These are phyloP conservation scores for Nesoenas mayeri DNA, from an alignment of 2,113 vertebrate genomes.

Conservation along the genomic window DNA sequence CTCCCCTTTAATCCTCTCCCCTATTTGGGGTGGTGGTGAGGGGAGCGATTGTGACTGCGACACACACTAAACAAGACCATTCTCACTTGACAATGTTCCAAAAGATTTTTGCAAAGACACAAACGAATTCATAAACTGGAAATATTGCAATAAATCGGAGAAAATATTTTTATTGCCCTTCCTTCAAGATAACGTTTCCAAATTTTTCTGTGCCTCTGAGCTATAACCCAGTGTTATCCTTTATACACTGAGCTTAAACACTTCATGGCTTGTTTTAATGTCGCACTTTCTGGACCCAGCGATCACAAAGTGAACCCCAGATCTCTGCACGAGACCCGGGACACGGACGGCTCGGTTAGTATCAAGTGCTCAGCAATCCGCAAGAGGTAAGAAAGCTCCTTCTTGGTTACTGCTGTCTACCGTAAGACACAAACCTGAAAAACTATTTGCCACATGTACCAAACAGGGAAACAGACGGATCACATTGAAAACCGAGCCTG, in stretches of 20 bases:
- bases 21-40: too few relatives aligned
- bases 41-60: too few relatives aligned
- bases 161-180: not conserved
- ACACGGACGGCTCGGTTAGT: conserved; percentile 85
- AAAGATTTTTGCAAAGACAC: not conserved
- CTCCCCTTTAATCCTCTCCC: too few relatives aligned
- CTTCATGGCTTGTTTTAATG: conserved; percentile 83
- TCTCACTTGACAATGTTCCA: not conserved
- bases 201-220: conserved; percentile 86
- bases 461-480: not conserved
- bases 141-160: not conserved
- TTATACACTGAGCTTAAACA: conserved; percentile 91
- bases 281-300: conserved; percentile 90
- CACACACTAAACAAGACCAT: not conserved
- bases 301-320: conserved; percentile 77
- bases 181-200: not conserved
- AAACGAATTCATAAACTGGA: not conserved
- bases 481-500: not conserved
- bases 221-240: conserved; percentile 92
- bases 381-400: not conserved
- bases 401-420: not conserved
- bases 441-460: not conserved
- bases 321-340: conserved; percentile 64
- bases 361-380: conserved; percentile 85
- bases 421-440: not conserved